A percentile compares a stretch with the other conserved stretches of the same genome.
These are phyloP conservation scores for Callyntrura sp. DNA, from an alignment of 2,888 invertebrate species.

Conservation along the genomic window DNA sequence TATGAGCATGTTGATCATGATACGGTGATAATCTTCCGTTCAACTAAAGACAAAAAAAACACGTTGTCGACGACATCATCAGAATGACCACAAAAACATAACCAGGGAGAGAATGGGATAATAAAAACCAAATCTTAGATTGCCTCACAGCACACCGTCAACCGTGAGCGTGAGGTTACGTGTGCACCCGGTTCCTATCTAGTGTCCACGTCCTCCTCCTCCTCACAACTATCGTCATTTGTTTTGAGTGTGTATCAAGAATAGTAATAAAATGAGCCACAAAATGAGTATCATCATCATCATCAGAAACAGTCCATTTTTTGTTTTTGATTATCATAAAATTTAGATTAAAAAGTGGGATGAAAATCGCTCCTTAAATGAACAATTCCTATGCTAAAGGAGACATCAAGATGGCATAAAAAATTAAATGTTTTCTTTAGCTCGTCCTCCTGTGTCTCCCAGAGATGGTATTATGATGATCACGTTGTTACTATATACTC, in stretches of 20 bases:
- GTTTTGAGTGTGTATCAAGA: slow-evolving; percentile 1
- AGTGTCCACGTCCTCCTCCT: not conserved
- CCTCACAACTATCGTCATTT: not conserved
- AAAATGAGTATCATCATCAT: slow-evolving; percentile 13
- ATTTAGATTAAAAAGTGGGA: slow-evolving; percentile 70
- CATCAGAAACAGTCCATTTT: slow-evolving; percentile 40
- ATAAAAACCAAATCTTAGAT: slow-evolving; percentile 30
- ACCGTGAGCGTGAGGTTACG: not conserved
- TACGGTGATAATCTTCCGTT: slow-evolving; percentile 55
- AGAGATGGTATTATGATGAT: not conserved
- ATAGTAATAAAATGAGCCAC: slow-evolving; percentile 42
- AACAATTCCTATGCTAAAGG: slow-evolving; percentile 76
- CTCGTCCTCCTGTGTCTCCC: too few relatives aligned
- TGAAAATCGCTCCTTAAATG: slow-evolving; percentile 68
- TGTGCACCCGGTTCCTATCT: not conserved
- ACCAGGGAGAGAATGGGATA: not conserved
- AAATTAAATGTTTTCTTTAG: slow-evolving; percentile 50
- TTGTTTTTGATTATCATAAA: slow-evolving; percentile 63
- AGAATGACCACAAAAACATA: slow-evolving; percentile 14
- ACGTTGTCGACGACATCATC: slow-evolving; percentile 18
- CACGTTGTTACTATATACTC: too few relatives aligned
- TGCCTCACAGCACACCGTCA: slow-evolving; percentile 5
- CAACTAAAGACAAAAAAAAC: slow-evolving; percentile 35
- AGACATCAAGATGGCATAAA: slow-evolving; percentile 69
- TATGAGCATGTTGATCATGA: slow-evolving; percentile 69